Evolutionary conservation across 2,888 invertebrate genomes (phyloP).

Genomic region (Cosmia trapezina): DNA sequence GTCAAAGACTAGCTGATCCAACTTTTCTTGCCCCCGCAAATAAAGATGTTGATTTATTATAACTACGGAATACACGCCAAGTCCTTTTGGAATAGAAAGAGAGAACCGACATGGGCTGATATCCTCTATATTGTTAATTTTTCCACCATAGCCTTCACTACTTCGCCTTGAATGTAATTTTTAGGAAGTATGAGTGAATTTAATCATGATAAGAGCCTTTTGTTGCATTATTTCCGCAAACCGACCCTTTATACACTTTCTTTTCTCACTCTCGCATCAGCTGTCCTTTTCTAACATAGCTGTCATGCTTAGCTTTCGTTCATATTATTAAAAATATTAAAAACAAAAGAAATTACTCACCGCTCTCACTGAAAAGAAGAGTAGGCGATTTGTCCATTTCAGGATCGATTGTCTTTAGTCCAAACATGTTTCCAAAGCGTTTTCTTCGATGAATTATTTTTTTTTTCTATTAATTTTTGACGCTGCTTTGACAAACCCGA

Average conservation of each 20-base stretch:
- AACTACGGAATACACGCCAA: neutral
- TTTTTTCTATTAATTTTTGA: slow-evolving; percentile 9
- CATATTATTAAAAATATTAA: neutral
- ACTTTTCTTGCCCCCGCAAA: slow-evolving; percentile 17
- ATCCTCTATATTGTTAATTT: neutral
- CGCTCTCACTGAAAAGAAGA: slow-evolving; percentile 37
- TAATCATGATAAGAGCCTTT: slow-evolving; percentile 42
- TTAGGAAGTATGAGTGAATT: slow-evolving; percentile 25
- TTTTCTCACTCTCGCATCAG: slow-evolving; percentile 17
- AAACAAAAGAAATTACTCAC: slow-evolving; percentile 41
- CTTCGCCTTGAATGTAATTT: slow-evolving; percentile 9
- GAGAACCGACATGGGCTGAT: neutral
- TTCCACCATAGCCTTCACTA: neutral
- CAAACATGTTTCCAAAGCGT: slow-evolving; percentile 1
- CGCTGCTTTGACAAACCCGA: slow-evolving; percentile 14
- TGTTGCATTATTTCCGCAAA: slow-evolving; percentile 44
- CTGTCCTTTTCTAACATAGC: slow-evolving; percentile 24
- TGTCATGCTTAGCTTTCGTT: no score
- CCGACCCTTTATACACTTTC: slow-evolving; percentile 27
- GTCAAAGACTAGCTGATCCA: slow-evolving; percentile 6
- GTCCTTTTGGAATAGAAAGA: neutral
- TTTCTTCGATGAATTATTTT: neutral
- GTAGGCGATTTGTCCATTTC: slow-evolving; percentile 37
- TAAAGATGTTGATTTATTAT: slow-evolving; percentile 40
- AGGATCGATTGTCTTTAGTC: slow-evolving; percentile 22